Base-by-base conservation (phyloP, 2,797 vertebrate genomes). In the Balearica regulorum region DNA sequence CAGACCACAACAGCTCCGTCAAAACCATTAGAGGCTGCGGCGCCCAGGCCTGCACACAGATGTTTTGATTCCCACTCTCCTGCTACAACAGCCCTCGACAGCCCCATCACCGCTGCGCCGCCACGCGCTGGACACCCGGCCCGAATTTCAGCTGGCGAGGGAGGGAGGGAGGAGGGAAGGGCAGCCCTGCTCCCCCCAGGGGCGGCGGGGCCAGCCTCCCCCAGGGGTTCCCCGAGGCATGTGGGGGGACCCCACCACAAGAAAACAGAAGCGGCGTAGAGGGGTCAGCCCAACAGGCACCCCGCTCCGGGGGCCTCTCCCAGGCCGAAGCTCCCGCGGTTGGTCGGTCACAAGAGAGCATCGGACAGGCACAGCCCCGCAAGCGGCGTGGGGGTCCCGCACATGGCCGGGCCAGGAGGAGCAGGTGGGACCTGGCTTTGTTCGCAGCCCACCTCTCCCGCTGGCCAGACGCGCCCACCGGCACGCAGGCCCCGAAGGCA, bases 51-150 rank as follows among this genome's bases (percentile, higher is more conserved):
- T 94, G 89, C 24, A 46, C 93, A 92, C 92, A 97, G 87, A 96
- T 93, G 94, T 94, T 97, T 93, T 85, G 80, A 96, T 97, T 96
- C 94, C 94, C 85, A 87, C 94, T 95, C 96, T 93, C 92, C 96
- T 94, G 93, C 94, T 87, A 95, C 65, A 14, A 87, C 91, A 95
- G 78, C 91, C 94, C 87, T 93, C 81, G 41, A 93, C 89, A 84
- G 87, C 93, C 94, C 83, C 65, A 33, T 81, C 6, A 3, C 65
- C 14, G 48, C 55, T 43, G 5, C 35, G 20, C 84, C 19, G 77
- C 93, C 90, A 94, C 6, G 53, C 75, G 20, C 91, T 44, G 84
- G 87, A 95, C 86, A 70, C 71, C 60, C 82, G 9, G 72, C 92
- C 93, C 24, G 2, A 81, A 79, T 77, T 58, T 13, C 8, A 16